These are phyloP conservation scores for Pungitius pungitius DNA, from an alignment of 2,113 vertebrate species.

Conservation along the genomic window DNA sequence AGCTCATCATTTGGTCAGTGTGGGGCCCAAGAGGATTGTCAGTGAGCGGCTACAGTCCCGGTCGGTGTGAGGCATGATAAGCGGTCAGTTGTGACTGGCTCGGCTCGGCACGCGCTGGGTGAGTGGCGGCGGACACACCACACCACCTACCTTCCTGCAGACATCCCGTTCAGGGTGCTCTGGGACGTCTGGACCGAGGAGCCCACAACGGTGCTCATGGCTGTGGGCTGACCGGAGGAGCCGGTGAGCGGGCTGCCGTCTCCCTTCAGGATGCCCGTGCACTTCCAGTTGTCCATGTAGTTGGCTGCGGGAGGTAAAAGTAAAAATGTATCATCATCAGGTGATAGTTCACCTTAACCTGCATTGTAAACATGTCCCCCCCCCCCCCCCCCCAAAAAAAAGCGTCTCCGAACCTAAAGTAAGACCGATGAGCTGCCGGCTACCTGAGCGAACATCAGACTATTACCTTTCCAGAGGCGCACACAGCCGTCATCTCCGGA, in stretches of 20 bases:
- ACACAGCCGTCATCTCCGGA: constrained; percentile 97
- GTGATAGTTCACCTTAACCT: background rate
- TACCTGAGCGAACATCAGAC: background rate
- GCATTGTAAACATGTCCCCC: background rate
- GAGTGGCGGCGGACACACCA: constrained; percentile 56
- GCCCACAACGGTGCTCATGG: constrained; percentile 85
- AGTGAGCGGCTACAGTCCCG: constrained; percentile 64
- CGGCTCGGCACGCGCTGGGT: constrained; percentile 31
- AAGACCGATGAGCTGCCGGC: background rate
- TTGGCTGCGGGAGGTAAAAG: constrained; percentile 82
- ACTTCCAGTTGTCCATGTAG: constrained; percentile 99
- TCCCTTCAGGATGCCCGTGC: constrained; percentile 95
- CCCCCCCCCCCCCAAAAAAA: no score
- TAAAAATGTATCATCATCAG: background rate
- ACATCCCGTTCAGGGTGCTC: constrained; percentile 89
- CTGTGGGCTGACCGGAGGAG: constrained; percentile 86
- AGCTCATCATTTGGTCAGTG: constrained; percentile 55
- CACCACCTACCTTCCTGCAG: constrained; percentile 90
- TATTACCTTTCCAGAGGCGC: constrained; percentile 95
- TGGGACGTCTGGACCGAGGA: constrained; percentile 86
- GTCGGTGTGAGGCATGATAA: constrained; percentile 62
- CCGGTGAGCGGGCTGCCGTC: constrained; percentile 94
- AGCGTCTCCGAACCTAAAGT: background rate
- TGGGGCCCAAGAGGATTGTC: constrained; percentile 50
- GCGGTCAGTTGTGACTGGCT: constrained; percentile 63